These are phyloP conservation scores for Ranitomeya variabilis DNA, from an alignment of 2,113 vertebrate species.

Conservation along the genomic window DNA sequence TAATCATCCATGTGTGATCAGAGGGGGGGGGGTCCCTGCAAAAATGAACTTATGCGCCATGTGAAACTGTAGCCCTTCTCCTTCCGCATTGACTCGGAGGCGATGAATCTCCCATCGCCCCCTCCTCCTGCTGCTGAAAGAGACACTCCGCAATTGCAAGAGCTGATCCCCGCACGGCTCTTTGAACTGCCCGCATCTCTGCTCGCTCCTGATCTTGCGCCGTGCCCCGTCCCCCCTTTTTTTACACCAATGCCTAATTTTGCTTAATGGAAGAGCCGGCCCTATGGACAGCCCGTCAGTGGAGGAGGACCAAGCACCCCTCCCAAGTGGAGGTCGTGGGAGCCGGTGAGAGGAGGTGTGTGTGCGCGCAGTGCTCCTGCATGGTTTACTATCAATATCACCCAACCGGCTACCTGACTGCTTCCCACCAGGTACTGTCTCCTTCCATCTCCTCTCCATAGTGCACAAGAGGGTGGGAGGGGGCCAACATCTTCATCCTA, in stretches of 20 bases:
- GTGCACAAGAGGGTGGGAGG: neutral
- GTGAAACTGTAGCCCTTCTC: conserved; percentile 53
- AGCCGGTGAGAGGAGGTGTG: conserved; percentile 74
- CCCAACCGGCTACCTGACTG: conserved; percentile 73
- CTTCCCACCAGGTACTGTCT: conserved; percentile 73
- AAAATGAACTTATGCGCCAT: conserved; percentile 28
- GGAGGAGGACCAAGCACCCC: conserved; percentile 47
- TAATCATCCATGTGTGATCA: conserved; percentile 1
- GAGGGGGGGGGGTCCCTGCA: neutral
- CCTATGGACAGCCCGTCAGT: conserved; percentile 59
- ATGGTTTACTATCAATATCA: conserved; percentile 69
- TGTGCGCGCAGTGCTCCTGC: conserved; percentile 69
- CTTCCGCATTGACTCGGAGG: conserved; percentile 49
- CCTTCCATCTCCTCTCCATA: conserved; percentile 32
- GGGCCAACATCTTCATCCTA: conserved; percentile 43
- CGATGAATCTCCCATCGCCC: conserved; percentile 16
- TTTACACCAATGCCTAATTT: conserved; percentile 51
- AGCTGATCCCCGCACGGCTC: conserved; percentile 2
- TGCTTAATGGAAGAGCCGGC: conserved; percentile 38
- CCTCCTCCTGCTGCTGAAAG: neutral
- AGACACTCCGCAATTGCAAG: neutral
- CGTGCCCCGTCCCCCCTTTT: conserved; percentile 52
- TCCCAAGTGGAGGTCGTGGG: conserved; percentile 67
- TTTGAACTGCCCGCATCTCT: conserved; percentile 43
- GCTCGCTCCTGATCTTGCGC: conserved; percentile 1